Percentiles rank a stretch among this genome's conserved stretches.
Conservation (phyloP, 2,888 invertebrate genomes). For the Ferdinandea cuprea region DNA sequence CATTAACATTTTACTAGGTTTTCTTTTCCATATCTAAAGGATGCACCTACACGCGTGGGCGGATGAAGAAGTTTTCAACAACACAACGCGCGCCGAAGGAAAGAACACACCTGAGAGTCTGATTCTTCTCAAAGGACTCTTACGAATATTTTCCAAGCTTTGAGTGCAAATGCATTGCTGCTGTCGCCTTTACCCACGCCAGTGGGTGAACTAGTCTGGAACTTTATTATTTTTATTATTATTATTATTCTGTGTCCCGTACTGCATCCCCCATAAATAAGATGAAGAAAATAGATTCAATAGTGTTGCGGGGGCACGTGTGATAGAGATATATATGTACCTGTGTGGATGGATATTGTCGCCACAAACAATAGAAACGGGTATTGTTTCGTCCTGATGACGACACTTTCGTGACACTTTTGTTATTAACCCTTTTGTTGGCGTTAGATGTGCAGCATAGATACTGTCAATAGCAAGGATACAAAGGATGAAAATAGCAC, state of each 20-base stretch:
- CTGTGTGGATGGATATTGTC: constrained; percentile 41
- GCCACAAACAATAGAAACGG: constrained; percentile 47
- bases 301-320: neutral
- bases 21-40: constrained; percentile 26
- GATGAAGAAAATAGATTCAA: constrained; percentile 28
- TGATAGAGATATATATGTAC: neutral
- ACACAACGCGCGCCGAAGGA: neutral
- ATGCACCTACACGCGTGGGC: constrained; percentile 1
- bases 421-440: constrained; percentile 40
- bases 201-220: constrained; percentile 61
- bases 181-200: constrained; percentile 41
- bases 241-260: constrained; percentile 35
- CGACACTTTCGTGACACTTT: constrained; percentile 56
- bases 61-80: constrained; percentile 1
- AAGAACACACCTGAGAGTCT: constrained; percentile 48
- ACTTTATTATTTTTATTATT: constrained; percentile 60
- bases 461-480: constrained; percentile 38
- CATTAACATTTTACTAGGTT: constrained; percentile 70
- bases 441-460: neutral
- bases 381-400: constrained; percentile 54
- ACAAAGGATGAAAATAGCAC: constrained; percentile 37
- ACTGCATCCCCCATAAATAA: constrained; percentile 2
- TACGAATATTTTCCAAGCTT: neutral
- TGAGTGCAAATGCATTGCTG: constrained; percentile 15
- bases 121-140: constrained; percentile 40